Percentiles rank a stretch among this genome's conserved stretches.
Conservation (phyloP, 2,888 invertebrate genomes). For the Sesia bembeciformis region DNA sequence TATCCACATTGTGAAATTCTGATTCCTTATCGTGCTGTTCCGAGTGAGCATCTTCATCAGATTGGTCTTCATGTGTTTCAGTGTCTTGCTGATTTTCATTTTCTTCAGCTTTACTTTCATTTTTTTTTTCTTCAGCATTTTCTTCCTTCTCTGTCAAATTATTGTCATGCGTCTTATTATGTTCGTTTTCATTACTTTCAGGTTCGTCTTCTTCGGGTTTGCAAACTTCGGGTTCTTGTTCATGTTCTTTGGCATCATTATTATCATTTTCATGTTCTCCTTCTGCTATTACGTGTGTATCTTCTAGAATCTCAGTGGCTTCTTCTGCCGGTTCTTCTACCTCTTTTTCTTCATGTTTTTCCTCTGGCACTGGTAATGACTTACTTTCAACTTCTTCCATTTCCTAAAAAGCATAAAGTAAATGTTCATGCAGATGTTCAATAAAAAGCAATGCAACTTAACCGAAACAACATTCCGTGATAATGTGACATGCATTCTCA, state of each 20-base stretch:
- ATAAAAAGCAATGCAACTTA: constrained; percentile 61
- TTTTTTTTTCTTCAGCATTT: constrained; percentile 7
- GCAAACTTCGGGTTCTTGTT: background rate
- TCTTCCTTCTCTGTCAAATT: constrained; percentile 1
- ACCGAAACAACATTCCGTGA: constrained; percentile 35
- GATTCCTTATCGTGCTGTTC: background rate
- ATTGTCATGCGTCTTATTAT: constrained; percentile 9
- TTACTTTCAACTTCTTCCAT: constrained; percentile 24
- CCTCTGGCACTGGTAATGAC: constrained; percentile 7
- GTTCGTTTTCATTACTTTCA: constrained; percentile 3
- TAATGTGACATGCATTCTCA: constrained; percentile 43
- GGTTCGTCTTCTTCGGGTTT: background rate
- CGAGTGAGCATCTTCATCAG: background rate
- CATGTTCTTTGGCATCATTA: constrained; percentile 10
- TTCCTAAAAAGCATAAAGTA: constrained; percentile 57
- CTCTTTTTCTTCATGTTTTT: constrained; percentile 5
- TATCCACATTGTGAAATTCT: constrained; percentile 13
- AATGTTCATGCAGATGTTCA: constrained; percentile 60
- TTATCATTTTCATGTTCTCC: constrained; percentile 3
- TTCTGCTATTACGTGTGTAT: background rate
- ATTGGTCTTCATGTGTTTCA: background rate
- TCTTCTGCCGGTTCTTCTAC: background rate
- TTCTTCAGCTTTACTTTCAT: constrained; percentile 13
- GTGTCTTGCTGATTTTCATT: constrained; percentile 7
- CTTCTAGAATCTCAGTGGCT: background rate